Base-by-base conservation (phyloP, 2,888 invertebrate species). In the Sussaba pulchella region DNA sequence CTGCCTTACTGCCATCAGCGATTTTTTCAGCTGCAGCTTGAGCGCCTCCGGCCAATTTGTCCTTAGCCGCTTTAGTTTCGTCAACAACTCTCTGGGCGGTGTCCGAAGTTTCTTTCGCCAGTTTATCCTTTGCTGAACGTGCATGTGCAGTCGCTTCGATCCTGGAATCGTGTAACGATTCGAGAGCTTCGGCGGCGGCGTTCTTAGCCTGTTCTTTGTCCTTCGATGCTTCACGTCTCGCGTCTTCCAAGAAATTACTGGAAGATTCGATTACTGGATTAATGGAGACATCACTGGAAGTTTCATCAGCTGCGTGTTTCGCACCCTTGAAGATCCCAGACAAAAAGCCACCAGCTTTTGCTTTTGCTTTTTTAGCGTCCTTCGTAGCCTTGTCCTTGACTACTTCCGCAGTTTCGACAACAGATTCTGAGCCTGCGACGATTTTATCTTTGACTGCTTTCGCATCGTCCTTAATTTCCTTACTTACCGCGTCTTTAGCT, bases 341-440 rank as follows among this genome's bases (percentile, higher is more conserved):
- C n/a, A 83, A 41, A 52, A 83, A 78, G 2, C 85, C 83, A n/a
- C 83, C 70, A 1, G 74, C 41, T 63, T 83, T 83, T 1, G 63
- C 77, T n/a, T 79, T 82, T 0, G 75, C 63, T 17, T 82, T 82
- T 70, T 82, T 83, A 2, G 59, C 72, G 14, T 78, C 78, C 54
- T 82, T 75, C 3, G 12, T 43, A 4, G 21, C 81, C 67, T 82
- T 78, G 14, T 82, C 78, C 57, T 82, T 82, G 8, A 78, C 57
- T 39, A 73, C 73, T 14, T 82, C 81, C 1, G 31, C 76, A 1
- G 73, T 31, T 17, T 80, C 82, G 12, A 31, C 41, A 14, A 57
- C 63, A 0, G 93, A 89, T 31, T 94, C 93, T 87, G 93, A 93
- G 3, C 82, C 79, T 5, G 47, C 17, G 6, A 50, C 45, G 10